Evolutionary conservation across 2,888 invertebrate genomes (phyloP).

Genomic region (Drosophila limbata): DNA sequence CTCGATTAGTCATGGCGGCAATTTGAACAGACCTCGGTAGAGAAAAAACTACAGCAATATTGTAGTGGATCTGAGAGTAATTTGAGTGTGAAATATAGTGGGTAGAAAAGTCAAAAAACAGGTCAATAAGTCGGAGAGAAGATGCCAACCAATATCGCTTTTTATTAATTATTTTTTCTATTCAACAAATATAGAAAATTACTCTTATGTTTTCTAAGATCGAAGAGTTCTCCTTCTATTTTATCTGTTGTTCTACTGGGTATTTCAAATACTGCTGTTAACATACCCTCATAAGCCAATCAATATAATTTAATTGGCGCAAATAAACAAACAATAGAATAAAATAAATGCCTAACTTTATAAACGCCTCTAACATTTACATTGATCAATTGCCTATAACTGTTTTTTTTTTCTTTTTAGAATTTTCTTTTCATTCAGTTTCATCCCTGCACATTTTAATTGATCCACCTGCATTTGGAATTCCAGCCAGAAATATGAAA

Average conservation of each 20-base stretch:
- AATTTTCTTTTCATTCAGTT: conserved; percentile 15
- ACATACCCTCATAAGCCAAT: conserved; percentile 15
- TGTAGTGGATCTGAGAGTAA: neutral
- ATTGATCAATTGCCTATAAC: conserved; percentile 59
- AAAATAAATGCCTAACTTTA: conserved; percentile 30
- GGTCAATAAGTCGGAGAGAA: neutral
- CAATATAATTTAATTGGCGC: conserved; percentile 4
- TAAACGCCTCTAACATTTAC: conserved; percentile 50
- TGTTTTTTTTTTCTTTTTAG: conserved; percentile 23
- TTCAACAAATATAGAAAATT: neutral
- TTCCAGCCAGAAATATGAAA: conserved; percentile 19
- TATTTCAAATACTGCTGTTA: neutral
- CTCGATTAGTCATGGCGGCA: conserved; percentile 47
- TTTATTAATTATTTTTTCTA: too few relatives aligned
- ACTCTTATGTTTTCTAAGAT: too few relatives aligned
- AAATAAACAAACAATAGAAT: conserved; percentile 19
- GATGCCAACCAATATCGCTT: neutral
- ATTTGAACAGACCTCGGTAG: neutral
- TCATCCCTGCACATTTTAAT: conserved; percentile 50
- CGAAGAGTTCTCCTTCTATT: neutral
- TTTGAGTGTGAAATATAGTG: too few relatives aligned
- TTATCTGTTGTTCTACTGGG: neutral
- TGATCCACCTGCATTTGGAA: conserved; percentile 72
- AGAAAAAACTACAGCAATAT: neutral
- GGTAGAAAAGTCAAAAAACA: conserved; percentile 1